A percentile compares a stretch with the other conserved stretches of the same genome.
Evolutionary conservation across 1,140 invertebrate species (phyloP).

Genomic region (Bursaphelenchus mucronatus): DNA sequence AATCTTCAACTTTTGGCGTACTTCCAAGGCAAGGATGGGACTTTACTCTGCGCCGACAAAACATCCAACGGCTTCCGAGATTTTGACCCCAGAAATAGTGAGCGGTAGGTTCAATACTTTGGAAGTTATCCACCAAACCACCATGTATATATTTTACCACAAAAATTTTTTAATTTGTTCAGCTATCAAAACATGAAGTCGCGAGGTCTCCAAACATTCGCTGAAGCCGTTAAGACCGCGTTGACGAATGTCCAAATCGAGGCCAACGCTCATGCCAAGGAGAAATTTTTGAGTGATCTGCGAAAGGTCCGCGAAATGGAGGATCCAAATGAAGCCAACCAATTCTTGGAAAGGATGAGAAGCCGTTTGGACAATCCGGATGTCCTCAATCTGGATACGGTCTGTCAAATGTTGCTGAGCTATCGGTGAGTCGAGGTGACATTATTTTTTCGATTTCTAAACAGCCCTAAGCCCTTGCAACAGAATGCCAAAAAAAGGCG

Average conservation of each 20-base stretch:
- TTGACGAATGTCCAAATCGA: constrained; percentile 83
- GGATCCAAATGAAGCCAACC: constrained; percentile 78
- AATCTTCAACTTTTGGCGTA: neutral
- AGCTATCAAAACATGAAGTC: constrained; percentile 42
- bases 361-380: constrained; percentile 91
- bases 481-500: neutral
- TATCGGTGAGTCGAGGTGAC: constrained; percentile 27
- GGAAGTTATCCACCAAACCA: neutral
- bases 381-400: constrained; percentile 74
- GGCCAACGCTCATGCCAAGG: constrained; percentile 82
- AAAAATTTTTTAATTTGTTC: neutral
- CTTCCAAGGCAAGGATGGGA: too few relatives aligned
- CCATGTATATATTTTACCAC: neutral
- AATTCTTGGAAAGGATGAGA: constrained; percentile 80
- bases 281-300: constrained; percentile 90
- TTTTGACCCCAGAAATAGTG: neutral
- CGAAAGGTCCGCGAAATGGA: constrained; percentile 83
- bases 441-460: constrained; percentile 9
- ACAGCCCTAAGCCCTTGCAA: neutral
- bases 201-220: constrained; percentile 37
- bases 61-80: constrained; percentile 30
- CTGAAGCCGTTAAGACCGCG: constrained; percentile 48
- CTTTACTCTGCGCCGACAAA: constrained; percentile 43
- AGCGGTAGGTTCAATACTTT: neutral
- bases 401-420: constrained; percentile 51